Base-by-base conservation (phyloP, 2,888 invertebrate genomes). In the Pandemis corylana region DNA sequence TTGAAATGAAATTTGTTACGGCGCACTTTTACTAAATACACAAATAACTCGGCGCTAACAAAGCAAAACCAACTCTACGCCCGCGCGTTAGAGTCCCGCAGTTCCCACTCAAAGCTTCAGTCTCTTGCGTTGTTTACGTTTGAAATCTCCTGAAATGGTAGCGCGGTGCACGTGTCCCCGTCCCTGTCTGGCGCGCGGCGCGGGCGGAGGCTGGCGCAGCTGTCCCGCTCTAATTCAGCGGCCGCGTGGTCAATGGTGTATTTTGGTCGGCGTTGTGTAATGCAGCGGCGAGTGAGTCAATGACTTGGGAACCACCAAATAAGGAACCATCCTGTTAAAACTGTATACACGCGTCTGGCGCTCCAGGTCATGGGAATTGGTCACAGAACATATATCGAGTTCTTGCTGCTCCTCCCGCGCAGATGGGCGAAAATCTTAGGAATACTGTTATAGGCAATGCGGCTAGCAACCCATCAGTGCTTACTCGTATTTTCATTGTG, bases 1-100 rank as follows among this genome's bases (percentile, higher is more conserved):
- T 88, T 90, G 82, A 89, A 90, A 91, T 90, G 88, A 92, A 92
- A 92, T 91, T 92, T 91, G 91, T 90, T 90, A 84, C 87, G 85
- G 86, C 80, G 83, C 80, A 77, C 81, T 85, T 83, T 84, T 69
- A 49, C 84, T 85, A 84, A 84, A 86, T 85, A 87, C 86, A 85
- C 85, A 88, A 91, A 91, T 90, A 92, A 86, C 89, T 86, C 78
- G 42, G 20, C 56, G 9, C 0, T 2, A 1, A 7, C 77, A 77
- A 15, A 5, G 64, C 0, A 83, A 81, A 78, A 10, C 51, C 56
- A 28, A 77, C 82, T 76, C 76, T n/a, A 2, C 5, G 68, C 66
- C 62, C 79, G 71, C 78, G 53, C 85, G 83, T 81, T 78, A 76
- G 75, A 73, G 78, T 72, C 76, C 36, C 15, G n/a, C 67, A 68